Percentiles rank a stretch among this genome's conserved stretches.
phyloP scores from a whole-genome alignment of 2,888 invertebrate genomes.

The Andrena camellia region DNA sequence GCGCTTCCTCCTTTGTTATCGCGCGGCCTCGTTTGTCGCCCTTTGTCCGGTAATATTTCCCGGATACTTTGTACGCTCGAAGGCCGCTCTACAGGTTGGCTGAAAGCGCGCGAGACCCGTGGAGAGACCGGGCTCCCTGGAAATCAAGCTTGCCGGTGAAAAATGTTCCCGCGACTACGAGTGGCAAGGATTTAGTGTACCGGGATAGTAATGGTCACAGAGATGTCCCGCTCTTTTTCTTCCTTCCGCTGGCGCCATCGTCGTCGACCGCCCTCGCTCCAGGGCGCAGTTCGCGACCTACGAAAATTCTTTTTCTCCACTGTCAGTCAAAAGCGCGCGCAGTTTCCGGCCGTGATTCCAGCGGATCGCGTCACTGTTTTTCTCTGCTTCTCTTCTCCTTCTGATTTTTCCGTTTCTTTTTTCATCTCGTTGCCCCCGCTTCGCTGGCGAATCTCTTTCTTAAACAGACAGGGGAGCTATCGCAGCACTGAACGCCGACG shows the following conservation, averaged over 20 bases:
- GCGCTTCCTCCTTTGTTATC: slow-evolving; percentile 43
- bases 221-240: slow-evolving; percentile 43
- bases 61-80: slow-evolving; percentile 57
- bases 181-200: slow-evolving; percentile 70
- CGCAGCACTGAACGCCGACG: not conserved
- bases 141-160: slow-evolving; percentile 67
- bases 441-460: not conserved
- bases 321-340: slow-evolving; percentile 37
- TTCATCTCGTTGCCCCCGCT: not conserved
- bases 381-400: not conserved
- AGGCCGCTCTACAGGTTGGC: slow-evolving; percentile 64
- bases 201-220: slow-evolving; percentile 65
- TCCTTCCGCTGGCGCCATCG: not conserved
- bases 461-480: slow-evolving; percentile 33
- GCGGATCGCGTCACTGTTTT: too few relatives aligned
- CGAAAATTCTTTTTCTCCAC: slow-evolving; percentile 32
- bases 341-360: slow-evolving; percentile 33
- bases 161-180: slow-evolving; percentile 68
- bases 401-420: not conserved
- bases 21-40: slow-evolving; percentile 49
- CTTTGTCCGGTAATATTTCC: slow-evolving; percentile 58
- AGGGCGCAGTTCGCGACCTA: slow-evolving; percentile 45
- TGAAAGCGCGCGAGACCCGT: slow-evolving; percentile 2
- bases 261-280: not conserved
- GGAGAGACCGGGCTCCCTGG: slow-evolving; percentile 37